These are phyloP conservation scores for Megathymus violae DNA, from an alignment of 1,140 invertebrate species.

Conservation along the genomic window DNA sequence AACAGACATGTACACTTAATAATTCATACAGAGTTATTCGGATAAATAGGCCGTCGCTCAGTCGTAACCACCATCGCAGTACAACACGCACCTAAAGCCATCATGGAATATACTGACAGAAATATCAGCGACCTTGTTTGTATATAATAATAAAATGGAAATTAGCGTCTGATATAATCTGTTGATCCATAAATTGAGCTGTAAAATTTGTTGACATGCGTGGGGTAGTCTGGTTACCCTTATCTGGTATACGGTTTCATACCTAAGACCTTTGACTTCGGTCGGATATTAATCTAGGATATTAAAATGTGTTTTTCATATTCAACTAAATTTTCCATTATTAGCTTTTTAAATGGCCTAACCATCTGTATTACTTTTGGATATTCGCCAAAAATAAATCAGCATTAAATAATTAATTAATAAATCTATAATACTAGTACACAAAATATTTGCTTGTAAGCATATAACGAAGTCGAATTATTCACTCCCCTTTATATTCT, in stretches of 20 bases:
- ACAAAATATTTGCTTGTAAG: no score
- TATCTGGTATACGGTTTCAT: no score
- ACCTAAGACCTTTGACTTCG: no score
- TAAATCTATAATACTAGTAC: no score
- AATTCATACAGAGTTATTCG: no score
- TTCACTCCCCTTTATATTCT: no score
- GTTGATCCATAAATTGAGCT: constrained; percentile 13
- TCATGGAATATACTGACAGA: neutral
- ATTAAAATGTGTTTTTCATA: constrained; percentile 1
- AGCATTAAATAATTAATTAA: no score
- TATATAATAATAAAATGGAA: constrained; percentile 5
- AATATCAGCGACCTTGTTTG: constrained; percentile 16
- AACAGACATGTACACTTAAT: no score
- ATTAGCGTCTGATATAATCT: constrained; percentile 18
- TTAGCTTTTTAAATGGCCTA: constrained; percentile 2
- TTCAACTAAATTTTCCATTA: neutral
- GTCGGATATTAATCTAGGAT: constrained; percentile 6
- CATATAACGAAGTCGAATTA: no score
- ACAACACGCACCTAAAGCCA: no score
- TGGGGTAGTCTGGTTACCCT: constrained; percentile 1
- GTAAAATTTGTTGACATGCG: constrained; percentile 15
- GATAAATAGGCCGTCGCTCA: no score
- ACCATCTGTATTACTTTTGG: neutral
- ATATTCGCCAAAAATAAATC: neutral
- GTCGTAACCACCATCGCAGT: no score